Evolutionary conservation across 2,113 vertebrate species (phyloP).

Genomic region (Pomatostomus ruficeps): DNA sequence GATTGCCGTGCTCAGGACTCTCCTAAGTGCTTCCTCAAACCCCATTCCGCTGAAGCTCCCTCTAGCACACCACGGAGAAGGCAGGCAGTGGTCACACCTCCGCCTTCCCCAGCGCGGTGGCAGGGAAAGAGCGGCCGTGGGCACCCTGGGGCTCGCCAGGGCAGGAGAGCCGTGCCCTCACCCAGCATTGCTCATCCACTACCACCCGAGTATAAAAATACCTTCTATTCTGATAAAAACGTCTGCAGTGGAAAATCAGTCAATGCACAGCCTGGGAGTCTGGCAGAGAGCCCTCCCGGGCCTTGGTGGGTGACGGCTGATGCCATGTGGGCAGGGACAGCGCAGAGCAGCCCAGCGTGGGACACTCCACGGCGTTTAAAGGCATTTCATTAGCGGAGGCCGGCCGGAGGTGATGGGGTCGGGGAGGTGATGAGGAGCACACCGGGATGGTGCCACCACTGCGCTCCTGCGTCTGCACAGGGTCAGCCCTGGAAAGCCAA

Average conservation of each 20-base stretch:
- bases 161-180: background rate
- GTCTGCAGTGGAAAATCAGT: slow-evolving; percentile 54
- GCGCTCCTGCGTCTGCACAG: background rate
- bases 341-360: background rate
- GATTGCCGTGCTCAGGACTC: slow-evolving; percentile 44
- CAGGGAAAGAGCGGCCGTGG: background rate
- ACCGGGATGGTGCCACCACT: accelerated
- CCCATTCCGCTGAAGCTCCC: slow-evolving; percentile 52
- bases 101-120: background rate
- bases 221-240: slow-evolving; percentile 74
- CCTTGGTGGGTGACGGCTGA: background rate
- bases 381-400: background rate
- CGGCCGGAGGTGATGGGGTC: accelerated
- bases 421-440: background rate
- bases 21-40: slow-evolving; percentile 67
- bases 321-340: accelerated
- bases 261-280: slow-evolving; percentile 44
- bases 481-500: background rate
- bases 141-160: background rate
- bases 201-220: slow-evolving; percentile 72
- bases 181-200: slow-evolving; percentile 22
- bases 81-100: background rate
- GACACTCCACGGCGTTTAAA: accelerated
- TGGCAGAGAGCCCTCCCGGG: background rate
- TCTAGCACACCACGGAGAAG: background rate